Evolutionary conservation across 2,113 vertebrate genomes (phyloP), one percentile per base, ranked within the genome.

Genomic region (Catharus fuscescens): DNA sequence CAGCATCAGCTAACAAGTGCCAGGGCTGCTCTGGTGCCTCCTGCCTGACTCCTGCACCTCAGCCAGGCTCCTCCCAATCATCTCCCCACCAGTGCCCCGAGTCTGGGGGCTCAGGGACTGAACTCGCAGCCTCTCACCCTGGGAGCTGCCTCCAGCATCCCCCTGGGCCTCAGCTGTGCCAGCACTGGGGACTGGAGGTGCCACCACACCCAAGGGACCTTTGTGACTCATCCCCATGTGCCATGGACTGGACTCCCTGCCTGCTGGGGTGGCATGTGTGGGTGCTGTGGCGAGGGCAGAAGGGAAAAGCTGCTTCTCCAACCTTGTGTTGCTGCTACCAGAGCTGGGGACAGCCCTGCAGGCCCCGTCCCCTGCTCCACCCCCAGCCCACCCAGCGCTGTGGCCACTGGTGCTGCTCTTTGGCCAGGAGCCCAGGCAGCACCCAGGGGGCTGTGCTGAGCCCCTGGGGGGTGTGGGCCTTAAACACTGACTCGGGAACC

Each of bases 1-100:
- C 26, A 99, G 96, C 98, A 99, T 99, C 94, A 98, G 98, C 97
- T 99, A 99, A 98, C 96, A 18, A 74, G 88, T 14, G 13, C 31
- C 38, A 17, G 26, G 66, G 65, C 62, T 0, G 3, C 72, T 9
- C 85, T 66, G 16, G 4, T 5, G 20, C 76, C 59, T 90, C 61
- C 80, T 59, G 64, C 92, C 69, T 57, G 28, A 24, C 31, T 76
- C 90, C 70, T 16, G n/a, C 74, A 5, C 73, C 47, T 42, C 56
- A 20, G n/a, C 70, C 67, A 80, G 74, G 62, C 57, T 34, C 54
- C 77, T 73, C 90, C 48, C 7, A 2, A 40, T 81, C 91, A 80
- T 88, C 70, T 77, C 44, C 57, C 44, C 32, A 36, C 7, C 57
- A 5, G 42, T 13, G 44, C 73, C 56, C 42, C 0, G 2, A 23